Evolutionary conservation across 2,797 vertebrate species (phyloP).

Genomic region (Poecilia gillii): DNA sequence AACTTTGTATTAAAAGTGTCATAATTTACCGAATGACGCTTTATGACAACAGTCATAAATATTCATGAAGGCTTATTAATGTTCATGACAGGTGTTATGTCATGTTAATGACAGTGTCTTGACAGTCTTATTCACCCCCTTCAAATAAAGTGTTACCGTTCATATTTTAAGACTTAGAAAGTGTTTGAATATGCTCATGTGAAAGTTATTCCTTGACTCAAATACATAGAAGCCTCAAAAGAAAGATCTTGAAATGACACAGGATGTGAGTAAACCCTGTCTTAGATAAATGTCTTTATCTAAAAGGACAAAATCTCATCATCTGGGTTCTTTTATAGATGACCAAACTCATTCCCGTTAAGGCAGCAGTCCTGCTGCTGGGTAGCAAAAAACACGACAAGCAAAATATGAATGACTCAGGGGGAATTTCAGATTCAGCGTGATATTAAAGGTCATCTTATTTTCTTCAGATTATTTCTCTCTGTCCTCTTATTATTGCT

Average conservation of each 20-base stretch:
- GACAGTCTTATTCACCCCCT: too few relatives aligned
- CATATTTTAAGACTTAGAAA: background rate
- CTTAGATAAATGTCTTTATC: background rate
- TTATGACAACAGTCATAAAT: too few relatives aligned
- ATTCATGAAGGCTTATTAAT: too few relatives aligned
- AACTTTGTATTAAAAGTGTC: too few relatives aligned
- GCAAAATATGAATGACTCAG: constrained; percentile 38
- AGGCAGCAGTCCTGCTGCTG: constrained; percentile 12
- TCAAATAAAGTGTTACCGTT: too few relatives aligned
- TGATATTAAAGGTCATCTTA: constrained; percentile 67
- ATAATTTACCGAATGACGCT: too few relatives aligned
- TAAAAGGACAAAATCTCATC: constrained; percentile 44
- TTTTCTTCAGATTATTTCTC: constrained; percentile 52
- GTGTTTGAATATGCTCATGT: background rate
- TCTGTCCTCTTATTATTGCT: constrained; percentile 29
- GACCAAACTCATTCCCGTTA: constrained; percentile 37
- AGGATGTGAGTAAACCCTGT: background rate
- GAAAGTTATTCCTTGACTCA: background rate
- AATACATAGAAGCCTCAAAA: background rate
- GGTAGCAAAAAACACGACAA: constrained; percentile 50
- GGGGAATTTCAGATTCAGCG: constrained; percentile 29
- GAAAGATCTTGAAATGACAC: background rate
- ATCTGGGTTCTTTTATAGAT: constrained; percentile 46
- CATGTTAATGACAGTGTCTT: too few relatives aligned
- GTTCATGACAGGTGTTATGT: too few relatives aligned